phyloP scores from a whole-genome alignment of 2,113 vertebrate species.

The Hydropotes inermis region DNA sequence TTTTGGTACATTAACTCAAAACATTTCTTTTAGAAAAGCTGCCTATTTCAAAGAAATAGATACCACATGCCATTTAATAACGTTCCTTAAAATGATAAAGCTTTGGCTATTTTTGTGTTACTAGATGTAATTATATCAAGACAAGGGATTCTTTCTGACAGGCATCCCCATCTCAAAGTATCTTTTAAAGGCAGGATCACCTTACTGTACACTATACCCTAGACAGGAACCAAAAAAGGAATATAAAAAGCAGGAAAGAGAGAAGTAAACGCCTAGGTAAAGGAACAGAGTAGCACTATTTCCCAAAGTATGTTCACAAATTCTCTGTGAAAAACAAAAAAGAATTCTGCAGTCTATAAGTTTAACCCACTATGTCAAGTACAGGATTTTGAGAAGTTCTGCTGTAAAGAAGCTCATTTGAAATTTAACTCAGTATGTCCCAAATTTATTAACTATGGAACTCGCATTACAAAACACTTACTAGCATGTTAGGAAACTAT shows the following conservation, averaged over 20 bases:
- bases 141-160: not conserved
- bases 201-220: not conserved
- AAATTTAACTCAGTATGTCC: not conserved
- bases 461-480: not conserved
- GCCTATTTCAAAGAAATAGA: conserved; percentile 36
- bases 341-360: not conserved
- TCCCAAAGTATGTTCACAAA: not conserved
- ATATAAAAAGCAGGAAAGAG: not conserved
- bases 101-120: not conserved
- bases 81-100: conserved; percentile 5
- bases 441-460: not conserved
- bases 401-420: not conserved
- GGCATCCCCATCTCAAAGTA: not conserved
- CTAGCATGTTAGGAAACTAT: not conserved
- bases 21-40: conserved; percentile 45
- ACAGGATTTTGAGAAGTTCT: not conserved
- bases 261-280: not conserved
- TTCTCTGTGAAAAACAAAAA: not conserved
- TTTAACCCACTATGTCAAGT: not conserved
- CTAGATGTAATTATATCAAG: not conserved
- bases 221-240: not conserved
- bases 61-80: conserved; percentile 1
- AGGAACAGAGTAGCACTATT: not conserved
- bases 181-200: not conserved
- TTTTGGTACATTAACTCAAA: conserved; percentile 17